Conservation (phyloP, 2,888 invertebrate genomes). For the Glaucopsyche alexis region DNA sequence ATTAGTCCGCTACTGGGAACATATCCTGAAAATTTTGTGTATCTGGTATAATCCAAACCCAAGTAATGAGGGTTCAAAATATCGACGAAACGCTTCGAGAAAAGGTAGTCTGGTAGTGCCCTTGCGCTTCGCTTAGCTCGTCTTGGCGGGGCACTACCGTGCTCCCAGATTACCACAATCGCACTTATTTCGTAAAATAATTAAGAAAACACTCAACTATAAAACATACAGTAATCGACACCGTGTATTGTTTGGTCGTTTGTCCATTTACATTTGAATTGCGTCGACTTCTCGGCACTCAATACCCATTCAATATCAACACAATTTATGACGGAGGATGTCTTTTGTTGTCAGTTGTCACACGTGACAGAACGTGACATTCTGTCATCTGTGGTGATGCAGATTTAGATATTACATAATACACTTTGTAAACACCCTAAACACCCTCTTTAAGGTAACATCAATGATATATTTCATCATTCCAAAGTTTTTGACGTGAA, state of each 20-base stretch:
- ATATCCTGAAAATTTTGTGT: too few species aligned
- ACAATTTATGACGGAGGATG: background rate
- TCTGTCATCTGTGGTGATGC: background rate
- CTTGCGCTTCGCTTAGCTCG: too few species aligned
- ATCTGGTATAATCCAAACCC: too few species aligned
- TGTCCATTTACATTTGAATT: background rate
- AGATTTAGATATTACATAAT: background rate
- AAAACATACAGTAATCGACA: too few species aligned
- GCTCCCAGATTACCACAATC: too few species aligned
- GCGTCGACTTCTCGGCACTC: background rate
- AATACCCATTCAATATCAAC: slow-evolving; percentile 1
- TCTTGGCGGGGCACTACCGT: too few species aligned
- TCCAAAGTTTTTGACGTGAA: background rate
- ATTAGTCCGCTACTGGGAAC: too few species aligned
- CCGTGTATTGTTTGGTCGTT: background rate
- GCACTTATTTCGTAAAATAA: too few species aligned
- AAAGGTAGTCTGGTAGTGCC: too few species aligned
- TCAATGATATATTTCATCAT: background rate
- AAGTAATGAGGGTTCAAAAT: too few species aligned
- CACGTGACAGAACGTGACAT: background rate
- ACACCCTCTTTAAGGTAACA: background rate
- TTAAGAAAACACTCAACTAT: too few species aligned
- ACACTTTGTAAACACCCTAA: background rate
- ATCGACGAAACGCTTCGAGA: too few species aligned
- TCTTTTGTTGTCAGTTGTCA: background rate